Percentiles rank a stretch among this genome's conserved stretches.
These are phyloP conservation scores for Willowsia nigromaculata DNA, from an alignment of 2,888 invertebrate genomes.

Conservation along the genomic window DNA sequence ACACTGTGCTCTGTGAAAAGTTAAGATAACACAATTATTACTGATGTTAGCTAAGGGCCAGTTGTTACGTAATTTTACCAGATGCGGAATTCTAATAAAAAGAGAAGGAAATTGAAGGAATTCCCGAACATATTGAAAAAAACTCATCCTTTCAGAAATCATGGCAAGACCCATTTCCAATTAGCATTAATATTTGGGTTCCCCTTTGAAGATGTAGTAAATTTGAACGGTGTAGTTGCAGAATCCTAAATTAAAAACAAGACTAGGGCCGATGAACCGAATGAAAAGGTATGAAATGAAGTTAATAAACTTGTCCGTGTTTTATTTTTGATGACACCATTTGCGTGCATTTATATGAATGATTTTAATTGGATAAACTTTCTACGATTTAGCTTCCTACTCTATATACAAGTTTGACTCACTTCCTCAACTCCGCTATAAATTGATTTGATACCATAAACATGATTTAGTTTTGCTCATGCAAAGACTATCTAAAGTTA, in stretches of 20 bases:
- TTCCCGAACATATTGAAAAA: background rate
- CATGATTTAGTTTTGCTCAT: background rate
- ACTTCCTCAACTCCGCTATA: background rate
- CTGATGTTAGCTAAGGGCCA: background rate
- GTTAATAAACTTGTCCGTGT: background rate
- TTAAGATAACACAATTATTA: background rate
- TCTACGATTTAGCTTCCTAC: background rate
- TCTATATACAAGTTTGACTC: background rate
- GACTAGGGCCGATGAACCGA: too few relatives aligned
- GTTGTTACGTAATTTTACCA: constrained; percentile 16
- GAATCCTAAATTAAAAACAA: too few relatives aligned
- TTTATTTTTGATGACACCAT: background rate
- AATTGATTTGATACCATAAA: background rate
- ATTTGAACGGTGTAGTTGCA: too few relatives aligned
- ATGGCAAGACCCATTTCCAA: too few relatives aligned
- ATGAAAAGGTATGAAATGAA: background rate
- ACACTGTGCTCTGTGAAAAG: background rate
- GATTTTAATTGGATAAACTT: constrained; percentile 20
- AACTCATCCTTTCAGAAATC: background rate
- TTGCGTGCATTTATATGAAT: background rate
- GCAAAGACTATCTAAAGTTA: background rate
- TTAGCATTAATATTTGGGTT: too few relatives aligned
- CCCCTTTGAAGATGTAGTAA: too few relatives aligned
- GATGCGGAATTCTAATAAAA: background rate
- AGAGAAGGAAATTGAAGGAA: background rate